Evolutionary conservation across 2,797 vertebrate genomes (phyloP), one percentile per base, ranked within the genome.

Genomic region (Microctenopoma lineatum): DNA sequence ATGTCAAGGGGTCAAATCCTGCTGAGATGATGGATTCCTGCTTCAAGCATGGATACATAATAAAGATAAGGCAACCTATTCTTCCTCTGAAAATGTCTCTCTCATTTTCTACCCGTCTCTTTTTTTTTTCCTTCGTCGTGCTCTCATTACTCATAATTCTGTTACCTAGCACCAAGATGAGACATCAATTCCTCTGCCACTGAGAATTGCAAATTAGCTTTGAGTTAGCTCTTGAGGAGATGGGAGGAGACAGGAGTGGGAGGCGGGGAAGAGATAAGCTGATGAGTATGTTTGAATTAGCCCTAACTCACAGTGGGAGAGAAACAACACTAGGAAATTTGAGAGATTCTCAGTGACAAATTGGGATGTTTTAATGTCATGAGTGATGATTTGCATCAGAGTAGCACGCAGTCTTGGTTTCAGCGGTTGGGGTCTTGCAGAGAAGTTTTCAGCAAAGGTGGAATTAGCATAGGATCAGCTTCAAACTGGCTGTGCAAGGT

Each of bases 151-250:
- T 85, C 81, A 34, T 79, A 91, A 91, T 89, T 87, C 78, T 87
- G 82, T 92, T 92, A 91, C 81, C 77, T 88, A 58, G 88, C 88
- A 76, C 86, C 81, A 79, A 83, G 85, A 91, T 84, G 84, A 92
- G 87, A 84, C 90, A 85, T 89, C 87, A 84, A 80, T 87, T 87
- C 86, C 75, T 86, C 81, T 29, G 74, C 89, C 80, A 51, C 74
- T 73, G 89, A 92, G 84, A 86, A 89, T 89, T 90, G 89, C 85
- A 91, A 92, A 92, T 92, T 87, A 92, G 83, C 88, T 91, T 78
- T 87, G 89, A 86, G 90, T 92, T 90, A 90, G 83, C 83, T 82
- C 77, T 80, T 45, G 80, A 89, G 79, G 86, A 90, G 84, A 92
- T 91, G 83, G 88, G 88, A 90, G 90, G 90, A 92, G 89, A 90